Conservation (phyloP, 2,797 vertebrate species). For the Pseudocheirus occidentalis region DNA sequence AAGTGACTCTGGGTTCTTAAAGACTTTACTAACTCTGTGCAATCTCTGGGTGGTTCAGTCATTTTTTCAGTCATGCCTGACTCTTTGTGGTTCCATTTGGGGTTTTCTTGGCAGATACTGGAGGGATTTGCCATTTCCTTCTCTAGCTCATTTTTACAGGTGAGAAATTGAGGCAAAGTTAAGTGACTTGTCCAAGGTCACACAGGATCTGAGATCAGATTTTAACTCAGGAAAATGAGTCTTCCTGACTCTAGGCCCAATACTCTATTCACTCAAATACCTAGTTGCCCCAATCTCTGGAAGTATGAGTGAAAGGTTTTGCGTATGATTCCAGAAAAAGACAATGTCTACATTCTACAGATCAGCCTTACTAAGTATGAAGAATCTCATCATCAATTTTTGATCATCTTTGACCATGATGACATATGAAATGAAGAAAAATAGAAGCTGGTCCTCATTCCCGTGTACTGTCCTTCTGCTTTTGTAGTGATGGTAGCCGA, state of each 20-base stretch:
- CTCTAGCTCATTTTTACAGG: too few species aligned
- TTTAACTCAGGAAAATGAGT: too few species aligned
- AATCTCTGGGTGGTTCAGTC: not conserved
- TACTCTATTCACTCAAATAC: too few species aligned
- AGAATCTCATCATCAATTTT: not conserved
- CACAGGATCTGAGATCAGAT: too few species aligned
- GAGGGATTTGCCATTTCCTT: too few species aligned
- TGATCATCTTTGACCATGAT: not conserved
- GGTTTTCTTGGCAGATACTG: too few species aligned
- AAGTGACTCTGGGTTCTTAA: not conserved
- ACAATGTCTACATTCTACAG: not conserved
- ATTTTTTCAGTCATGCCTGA: too few species aligned
- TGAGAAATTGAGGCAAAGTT: too few species aligned
- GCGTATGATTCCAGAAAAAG: not conserved
- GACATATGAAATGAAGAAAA: not conserved
- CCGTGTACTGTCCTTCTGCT: not conserved
- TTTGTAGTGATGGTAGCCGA: not conserved
- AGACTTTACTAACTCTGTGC: not conserved
- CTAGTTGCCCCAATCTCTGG: too few species aligned
- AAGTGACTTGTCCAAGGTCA: too few species aligned
- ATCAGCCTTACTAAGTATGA: not conserved
- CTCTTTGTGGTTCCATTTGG: too few species aligned
- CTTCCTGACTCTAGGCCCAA: too few species aligned
- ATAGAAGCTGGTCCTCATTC: not conserved
- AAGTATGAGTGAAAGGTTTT: not conserved